Percentiles rank a stretch among this genome's conserved stretches.
These are phyloP conservation scores for Pampus argenteus DNA, from an alignment of 2,797 vertebrate genomes.

Conservation along the genomic window DNA sequence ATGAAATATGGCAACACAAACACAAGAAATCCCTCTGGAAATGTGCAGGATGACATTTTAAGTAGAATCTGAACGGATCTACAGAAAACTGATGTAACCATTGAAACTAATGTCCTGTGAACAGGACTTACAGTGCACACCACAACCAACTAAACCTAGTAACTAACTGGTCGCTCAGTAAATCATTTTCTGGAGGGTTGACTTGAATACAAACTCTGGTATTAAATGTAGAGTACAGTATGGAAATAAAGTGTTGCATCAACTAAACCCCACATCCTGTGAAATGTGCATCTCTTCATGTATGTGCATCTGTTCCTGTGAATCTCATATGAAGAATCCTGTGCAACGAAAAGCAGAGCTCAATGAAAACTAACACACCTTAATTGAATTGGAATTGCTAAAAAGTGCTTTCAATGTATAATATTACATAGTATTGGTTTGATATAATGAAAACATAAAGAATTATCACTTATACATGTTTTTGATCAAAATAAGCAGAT, in stretches of 20 bases:
- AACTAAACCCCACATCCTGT: no score
- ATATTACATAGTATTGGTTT: not conserved
- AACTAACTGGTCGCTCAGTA: constrained; percentile 16
- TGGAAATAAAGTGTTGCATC: no score
- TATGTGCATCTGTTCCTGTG: not conserved
- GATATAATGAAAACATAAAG: no score
- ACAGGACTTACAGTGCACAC: constrained; percentile 29
- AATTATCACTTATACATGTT: no score
- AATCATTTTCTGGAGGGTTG: constrained; percentile 72
- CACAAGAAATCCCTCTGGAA: not conserved
- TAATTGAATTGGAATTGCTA: not conserved
- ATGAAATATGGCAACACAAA: constrained; percentile 17
- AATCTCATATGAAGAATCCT: not conserved
- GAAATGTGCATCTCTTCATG: no score
- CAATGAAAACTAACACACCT: constrained; percentile 20
- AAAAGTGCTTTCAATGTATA: not conserved
- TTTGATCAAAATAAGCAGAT: no score
- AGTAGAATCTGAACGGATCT: constrained; percentile 25
- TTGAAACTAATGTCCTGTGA: constrained; percentile 24
- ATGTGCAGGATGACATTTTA: constrained; percentile 38
- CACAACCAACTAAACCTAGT: constrained; percentile 23
- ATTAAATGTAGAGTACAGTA: constrained; percentile 50
- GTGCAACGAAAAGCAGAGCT: no score
- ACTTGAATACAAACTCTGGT: constrained; percentile 42
- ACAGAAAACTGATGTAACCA: constrained; percentile 7